Evolutionary conservation across 2,113 vertebrate genomes (phyloP), one percentile per base, ranked within the genome.

Genomic region (Naja naja): DNA sequence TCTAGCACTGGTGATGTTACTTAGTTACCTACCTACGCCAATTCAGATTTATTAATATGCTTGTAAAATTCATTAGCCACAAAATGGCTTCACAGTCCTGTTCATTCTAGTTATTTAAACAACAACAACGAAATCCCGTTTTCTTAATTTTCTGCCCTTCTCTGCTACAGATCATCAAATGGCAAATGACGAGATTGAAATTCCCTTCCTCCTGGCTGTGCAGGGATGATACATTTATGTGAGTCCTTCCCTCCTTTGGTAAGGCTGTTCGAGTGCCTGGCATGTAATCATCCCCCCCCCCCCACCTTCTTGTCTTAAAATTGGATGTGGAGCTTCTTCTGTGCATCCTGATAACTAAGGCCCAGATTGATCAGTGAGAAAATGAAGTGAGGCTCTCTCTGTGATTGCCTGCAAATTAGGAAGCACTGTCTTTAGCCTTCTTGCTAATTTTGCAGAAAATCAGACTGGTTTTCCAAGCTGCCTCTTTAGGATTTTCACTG

Each of bases 41-140:
- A 96, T 95, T 93, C 95, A 91, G 96, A 94, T 93, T 93, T 94
- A 94, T 52, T 89, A 94, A 92, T 58, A 95, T 94, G 90, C 93
- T 96, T 97, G 95, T 97, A 96, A 97, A 96, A 95, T 97, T 91
- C 30, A 89, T 30, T 86, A 94, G 94, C 94, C 95, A 96, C 92
- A 86, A 92, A 94, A 96, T 94, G 18, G 69, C 74, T 87, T 7
- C 90, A 92, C 43, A 94, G 49, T 30, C 27, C 56, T 85, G 9
- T 86, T 86, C 53, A 20, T 14, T 52, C 47, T 39, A 54, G 91
- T 4, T 49, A 5, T 18, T 27, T 58, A 23, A 85, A n/a, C 30
- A 16, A 34, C 58, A 3, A 20, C 14, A 7, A 20, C 0, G 5
- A 34, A 34, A 74, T 16, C 69, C n/a, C 12, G 18, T 18, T 4